These are phyloP conservation scores for Scylla paramamosain DNA, from an alignment of 1,140 invertebrate genomes.

Conservation along the genomic window DNA sequence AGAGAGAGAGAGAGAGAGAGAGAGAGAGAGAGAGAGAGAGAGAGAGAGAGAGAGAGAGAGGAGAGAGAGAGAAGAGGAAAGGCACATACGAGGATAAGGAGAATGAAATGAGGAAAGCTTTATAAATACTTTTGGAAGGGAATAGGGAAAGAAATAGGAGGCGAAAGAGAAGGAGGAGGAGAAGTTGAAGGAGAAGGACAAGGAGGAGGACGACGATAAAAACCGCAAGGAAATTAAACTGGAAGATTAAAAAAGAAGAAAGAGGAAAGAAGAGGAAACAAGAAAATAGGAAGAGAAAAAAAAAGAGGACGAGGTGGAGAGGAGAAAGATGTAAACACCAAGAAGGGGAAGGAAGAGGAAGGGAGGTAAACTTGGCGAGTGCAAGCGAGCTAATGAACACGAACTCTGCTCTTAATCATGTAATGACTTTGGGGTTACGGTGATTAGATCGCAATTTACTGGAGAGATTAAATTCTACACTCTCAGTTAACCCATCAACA, in stretches of 20 bases:
- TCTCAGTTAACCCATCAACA: slow-evolving; percentile 12
- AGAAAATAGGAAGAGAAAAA: not conserved
- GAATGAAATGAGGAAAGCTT: too few species aligned
- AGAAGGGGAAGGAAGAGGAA: not conserved
- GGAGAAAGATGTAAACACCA: too few species aligned
- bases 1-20: not conserved
- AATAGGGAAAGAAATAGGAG: not conserved
- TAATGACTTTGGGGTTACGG: slow-evolving; percentile 12
- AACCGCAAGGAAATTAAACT: too few species aligned
- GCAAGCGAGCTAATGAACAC: not conserved
- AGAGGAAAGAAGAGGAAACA: not conserved
- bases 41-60: not conserved
- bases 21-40: not conserved
- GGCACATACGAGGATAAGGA: too few species aligned
- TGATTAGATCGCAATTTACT: slow-evolving; percentile 23
- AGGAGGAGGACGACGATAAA: too few species aligned
- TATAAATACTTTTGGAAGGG: not conserved
- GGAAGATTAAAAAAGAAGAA: too few species aligned
- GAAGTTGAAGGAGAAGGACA: too few species aligned
- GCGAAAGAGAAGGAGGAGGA: too few species aligned
- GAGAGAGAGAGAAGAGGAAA: not conserved
- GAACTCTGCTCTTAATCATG: slow-evolving; percentile 2
- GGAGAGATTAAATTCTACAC: slow-evolving; percentile 14
- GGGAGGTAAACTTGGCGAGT: not conserved
- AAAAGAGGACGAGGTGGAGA: too few species aligned